Conservation (phyloP, 2,797 vertebrate species). For the Catamblyrhynchus diadema region DNA sequence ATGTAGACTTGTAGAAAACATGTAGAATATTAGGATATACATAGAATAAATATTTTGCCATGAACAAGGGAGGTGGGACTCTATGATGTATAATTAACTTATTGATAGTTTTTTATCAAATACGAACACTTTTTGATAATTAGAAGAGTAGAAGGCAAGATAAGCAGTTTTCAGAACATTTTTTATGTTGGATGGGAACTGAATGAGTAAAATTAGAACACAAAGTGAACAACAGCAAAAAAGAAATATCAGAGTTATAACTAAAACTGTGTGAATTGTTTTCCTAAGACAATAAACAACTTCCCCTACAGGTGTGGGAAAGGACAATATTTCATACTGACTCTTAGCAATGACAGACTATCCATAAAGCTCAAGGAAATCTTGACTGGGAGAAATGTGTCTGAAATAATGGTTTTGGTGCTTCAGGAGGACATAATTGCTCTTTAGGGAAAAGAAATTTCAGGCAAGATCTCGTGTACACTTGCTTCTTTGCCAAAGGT, state of each 20-base stretch:
- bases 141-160: neutral
- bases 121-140: neutral
- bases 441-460: neutral
- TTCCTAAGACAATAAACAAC: neutral
- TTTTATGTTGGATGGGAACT: neutral
- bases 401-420: neutral
- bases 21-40: neutral
- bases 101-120: neutral
- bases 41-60: neutral
- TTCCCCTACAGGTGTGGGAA: neutral
- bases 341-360: neutral
- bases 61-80: neutral
- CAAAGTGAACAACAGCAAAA: neutral
- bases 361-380: neutral
- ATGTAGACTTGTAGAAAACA: neutral
- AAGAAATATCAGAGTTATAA: neutral
- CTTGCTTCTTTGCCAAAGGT: neutral
- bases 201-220: neutral
- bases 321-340: neutral
- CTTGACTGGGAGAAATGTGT: neutral
- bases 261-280: neutral
- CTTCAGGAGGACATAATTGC: neutral
- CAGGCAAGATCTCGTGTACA: neutral
- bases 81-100: neutral
- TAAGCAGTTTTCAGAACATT: neutral